These are phyloP conservation scores for Apodemia duryi DNA, from an alignment of 2,888 invertebrate genomes.

Conservation along the genomic window DNA sequence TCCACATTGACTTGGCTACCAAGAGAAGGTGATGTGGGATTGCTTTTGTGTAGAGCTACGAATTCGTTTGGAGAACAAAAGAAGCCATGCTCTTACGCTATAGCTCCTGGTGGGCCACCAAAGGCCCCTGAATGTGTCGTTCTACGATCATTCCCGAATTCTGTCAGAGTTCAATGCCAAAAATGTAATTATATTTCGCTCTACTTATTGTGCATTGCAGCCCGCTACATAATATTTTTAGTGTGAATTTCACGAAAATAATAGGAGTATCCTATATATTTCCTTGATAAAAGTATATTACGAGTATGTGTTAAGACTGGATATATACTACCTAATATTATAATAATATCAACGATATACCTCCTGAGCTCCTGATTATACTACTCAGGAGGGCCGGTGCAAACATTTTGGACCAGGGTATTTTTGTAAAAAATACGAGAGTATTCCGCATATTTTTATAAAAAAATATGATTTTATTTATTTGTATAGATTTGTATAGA, in stretches of 20 bases:
- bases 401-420: no score
- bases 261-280: neutral
- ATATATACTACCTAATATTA: no score
- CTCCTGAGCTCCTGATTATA: no score
- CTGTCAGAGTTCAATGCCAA: conserved; percentile 46
- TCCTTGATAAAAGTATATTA: no score
- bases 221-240: neutral
- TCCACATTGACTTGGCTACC: conserved; percentile 57
- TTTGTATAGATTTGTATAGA: no score
- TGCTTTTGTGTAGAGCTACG: conserved; percentile 51
- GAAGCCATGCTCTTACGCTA: conserved; percentile 46
- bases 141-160: conserved; percentile 37
- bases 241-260: neutral
- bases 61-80: conserved; percentile 60
- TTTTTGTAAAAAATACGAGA: no score
- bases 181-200: conserved; percentile 41
- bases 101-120: conserved; percentile 49
- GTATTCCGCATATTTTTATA: no score
- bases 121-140: conserved; percentile 46
- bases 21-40: conserved; percentile 46
- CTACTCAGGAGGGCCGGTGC: no score
- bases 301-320: no score
- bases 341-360: no score
- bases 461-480: no score
- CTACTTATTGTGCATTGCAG: neutral